Percentiles rank a stretch among this genome's conserved stretches.
phyloP scores from a whole-genome alignment of 2,113 vertebrate species.

The Microcebus ravelobensis region DNA sequence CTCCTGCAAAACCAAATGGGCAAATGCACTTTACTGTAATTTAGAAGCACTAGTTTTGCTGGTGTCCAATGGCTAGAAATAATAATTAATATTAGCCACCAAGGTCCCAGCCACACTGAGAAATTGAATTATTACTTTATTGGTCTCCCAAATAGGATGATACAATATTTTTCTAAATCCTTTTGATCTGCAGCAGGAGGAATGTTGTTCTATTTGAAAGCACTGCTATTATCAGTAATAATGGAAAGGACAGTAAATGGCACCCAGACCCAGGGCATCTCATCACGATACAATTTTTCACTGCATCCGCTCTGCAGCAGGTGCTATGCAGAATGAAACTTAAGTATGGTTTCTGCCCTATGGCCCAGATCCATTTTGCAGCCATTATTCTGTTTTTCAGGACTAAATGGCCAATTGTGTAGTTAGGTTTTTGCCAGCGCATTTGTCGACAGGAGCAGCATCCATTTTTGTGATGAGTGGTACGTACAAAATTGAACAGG shows the following conservation, averaged over 20 bases:
- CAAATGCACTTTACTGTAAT: background rate
- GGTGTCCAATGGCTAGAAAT: background rate
- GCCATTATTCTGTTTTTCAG: slow-evolving; percentile 72
- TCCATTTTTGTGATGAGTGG: slow-evolving; percentile 69
- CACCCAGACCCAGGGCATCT: background rate
- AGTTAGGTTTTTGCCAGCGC: slow-evolving; percentile 61
- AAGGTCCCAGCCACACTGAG: slow-evolving; percentile 15
- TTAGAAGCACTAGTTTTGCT: slow-evolving; percentile 22
- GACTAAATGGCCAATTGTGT: slow-evolving; percentile 74
- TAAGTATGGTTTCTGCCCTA: slow-evolving; percentile 71
- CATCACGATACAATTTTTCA: slow-evolving; percentile 37
- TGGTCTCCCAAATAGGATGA: slow-evolving; percentile 59
- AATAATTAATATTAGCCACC: slow-evolving; percentile 43
- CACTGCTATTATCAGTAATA: slow-evolving; percentile 53
- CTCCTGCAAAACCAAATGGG: slow-evolving; percentile 30
- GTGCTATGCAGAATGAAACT: slow-evolving; percentile 62
- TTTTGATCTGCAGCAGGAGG: slow-evolving; percentile 46
- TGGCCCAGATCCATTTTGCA: slow-evolving; percentile 68
- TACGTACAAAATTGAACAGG: slow-evolving; percentile 72
- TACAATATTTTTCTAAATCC: slow-evolving; percentile 61
- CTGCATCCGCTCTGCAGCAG: slow-evolving; percentile 41
- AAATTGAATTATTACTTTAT: slow-evolving; percentile 63
- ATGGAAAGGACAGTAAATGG: slow-evolving; percentile 59
- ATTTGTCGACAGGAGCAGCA: slow-evolving; percentile 56
- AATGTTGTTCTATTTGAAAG: slow-evolving; percentile 58